These are phyloP conservation scores for Agelas oroides DNA, from an alignment of 37 sponge, comb jelly and placozoan genomes.

Conservation along the genomic window DNA sequence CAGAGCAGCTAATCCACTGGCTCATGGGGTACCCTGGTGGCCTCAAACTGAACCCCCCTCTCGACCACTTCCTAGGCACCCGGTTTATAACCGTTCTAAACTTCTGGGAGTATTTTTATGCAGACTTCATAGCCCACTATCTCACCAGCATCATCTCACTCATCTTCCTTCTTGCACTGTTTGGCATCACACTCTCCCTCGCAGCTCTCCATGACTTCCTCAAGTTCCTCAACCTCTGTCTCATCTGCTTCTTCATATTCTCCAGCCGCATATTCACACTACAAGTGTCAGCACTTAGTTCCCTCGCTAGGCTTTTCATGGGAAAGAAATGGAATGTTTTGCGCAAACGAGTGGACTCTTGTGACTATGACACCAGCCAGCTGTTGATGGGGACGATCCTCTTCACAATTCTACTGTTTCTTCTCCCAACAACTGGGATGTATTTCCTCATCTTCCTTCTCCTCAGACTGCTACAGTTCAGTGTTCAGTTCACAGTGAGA, in stretches of 20 bases:
- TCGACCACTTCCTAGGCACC: conserved; percentile 61
- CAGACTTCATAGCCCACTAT: conserved; percentile 27
- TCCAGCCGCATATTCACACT: conserved; percentile 40
- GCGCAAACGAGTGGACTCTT: conserved; percentile 74
- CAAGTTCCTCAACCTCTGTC: conserved; percentile 65
- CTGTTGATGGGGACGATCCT: conserved; percentile 78
- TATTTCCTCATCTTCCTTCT: conserved; percentile 58
- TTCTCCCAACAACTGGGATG: conserved; percentile 75
- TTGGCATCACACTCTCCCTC: conserved; percentile 54
- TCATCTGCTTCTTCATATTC: conserved; percentile 73
- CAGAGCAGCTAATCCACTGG: conserved; percentile 51
- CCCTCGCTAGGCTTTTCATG: conserved; percentile 75
- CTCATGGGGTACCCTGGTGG: conserved; percentile 81
- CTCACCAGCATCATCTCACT: not conserved
- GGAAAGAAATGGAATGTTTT: conserved; percentile 86
- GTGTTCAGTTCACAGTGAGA: no score
- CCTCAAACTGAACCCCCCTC: conserved; percentile 79
- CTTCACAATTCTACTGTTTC: conserved; percentile 79
- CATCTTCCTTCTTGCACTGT: conserved; percentile 7
- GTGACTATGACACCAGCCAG: conserved; percentile 69
- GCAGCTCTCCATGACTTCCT: conserved; percentile 70
- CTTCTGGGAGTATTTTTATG: conserved; percentile 53
- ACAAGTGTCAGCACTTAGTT: conserved; percentile 63
- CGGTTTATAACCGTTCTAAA: conserved; percentile 28
- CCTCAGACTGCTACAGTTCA: conserved; percentile 40